Conservation (phyloP, 2,888 invertebrate species). For the Drosophila anomelani region DNA sequence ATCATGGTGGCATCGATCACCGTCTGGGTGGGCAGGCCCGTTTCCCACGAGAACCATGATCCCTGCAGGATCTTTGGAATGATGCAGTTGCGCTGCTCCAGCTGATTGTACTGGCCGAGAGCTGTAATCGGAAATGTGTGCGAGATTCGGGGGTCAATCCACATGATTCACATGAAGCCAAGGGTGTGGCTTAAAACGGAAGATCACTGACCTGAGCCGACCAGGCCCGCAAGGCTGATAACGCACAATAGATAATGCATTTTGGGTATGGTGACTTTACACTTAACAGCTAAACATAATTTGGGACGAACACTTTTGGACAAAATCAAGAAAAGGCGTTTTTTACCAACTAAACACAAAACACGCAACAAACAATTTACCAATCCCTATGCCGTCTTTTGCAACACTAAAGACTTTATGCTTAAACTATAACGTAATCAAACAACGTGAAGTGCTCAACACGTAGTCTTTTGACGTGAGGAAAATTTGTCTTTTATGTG, state of each 20-base stretch:
- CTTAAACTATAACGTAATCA: not conserved
- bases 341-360: conserved; percentile 44
- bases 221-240: conserved; percentile 50
- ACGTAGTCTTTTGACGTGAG: not conserved
- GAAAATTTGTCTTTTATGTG: not conserved
- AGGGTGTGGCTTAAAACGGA: conserved; percentile 65
- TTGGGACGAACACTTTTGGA: conserved; percentile 25
- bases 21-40: conserved; percentile 91
- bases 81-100: conserved; percentile 86
- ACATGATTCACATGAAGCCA: conserved; percentile 63
- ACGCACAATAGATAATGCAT: conserved; percentile 50
- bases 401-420: conserved; percentile 13
- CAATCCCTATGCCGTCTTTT: conserved; percentile 22
- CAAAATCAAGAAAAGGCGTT: conserved; percentile 24
- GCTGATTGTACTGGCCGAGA: conserved; percentile 60
- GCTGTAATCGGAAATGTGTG: conserved; percentile 42
- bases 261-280: conserved; percentile 11
- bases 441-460: not conserved
- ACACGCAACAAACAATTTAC: conserved; percentile 58
- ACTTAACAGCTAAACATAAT: conserved; percentile 46
- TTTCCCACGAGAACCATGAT: conserved; percentile 96
- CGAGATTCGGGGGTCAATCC: conserved; percentile 8
- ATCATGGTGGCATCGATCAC: conserved; percentile 92
- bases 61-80: conserved; percentile 93
- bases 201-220: conserved; percentile 53